Percentiles rank a stretch among this genome's conserved stretches.
Conservation (phyloP, 1,140 invertebrate genomes). For the Bombus superbus region DNA sequence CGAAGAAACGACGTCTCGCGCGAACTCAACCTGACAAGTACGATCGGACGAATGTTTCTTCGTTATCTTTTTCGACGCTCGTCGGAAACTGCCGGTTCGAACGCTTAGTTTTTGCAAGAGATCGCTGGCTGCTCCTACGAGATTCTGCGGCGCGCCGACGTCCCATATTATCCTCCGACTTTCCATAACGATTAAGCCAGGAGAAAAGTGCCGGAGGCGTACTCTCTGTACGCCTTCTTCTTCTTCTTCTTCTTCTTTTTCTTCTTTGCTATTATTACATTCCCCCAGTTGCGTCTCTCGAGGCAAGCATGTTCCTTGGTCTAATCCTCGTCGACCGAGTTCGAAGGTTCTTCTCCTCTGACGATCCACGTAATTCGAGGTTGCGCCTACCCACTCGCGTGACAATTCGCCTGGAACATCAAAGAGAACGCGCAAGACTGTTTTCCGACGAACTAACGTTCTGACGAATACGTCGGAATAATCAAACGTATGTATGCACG, state of each 20-base stretch:
- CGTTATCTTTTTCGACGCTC: no score
- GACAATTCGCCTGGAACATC: no score
- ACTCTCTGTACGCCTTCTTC: conserved; percentile 24
- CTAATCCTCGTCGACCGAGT: background rate
- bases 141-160: conserved; percentile 45
- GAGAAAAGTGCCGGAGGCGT: conserved; percentile 62
- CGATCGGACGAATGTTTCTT: no score
- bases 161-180: conserved; percentile 70
- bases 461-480: no score
- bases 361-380: background rate
- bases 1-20: no score
- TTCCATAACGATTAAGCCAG: conserved; percentile 70
- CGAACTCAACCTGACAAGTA: no score
- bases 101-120: conserved; percentile 10
- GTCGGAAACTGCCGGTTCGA: background rate
- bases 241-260: conserved; percentile 22
- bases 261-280: conserved; percentile 47
- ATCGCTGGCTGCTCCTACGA: conserved; percentile 32
- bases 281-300: background rate
- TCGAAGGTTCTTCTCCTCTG: background rate
- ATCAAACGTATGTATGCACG: no score
- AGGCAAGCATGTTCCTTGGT: no score
- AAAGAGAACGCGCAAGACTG: no score
- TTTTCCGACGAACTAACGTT: no score
- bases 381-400: no score